Evolutionary conservation across 2,113 vertebrate genomes (phyloP), one percentile per base, ranked within the genome.

Genomic region (Tragulus kanchil): DNA sequence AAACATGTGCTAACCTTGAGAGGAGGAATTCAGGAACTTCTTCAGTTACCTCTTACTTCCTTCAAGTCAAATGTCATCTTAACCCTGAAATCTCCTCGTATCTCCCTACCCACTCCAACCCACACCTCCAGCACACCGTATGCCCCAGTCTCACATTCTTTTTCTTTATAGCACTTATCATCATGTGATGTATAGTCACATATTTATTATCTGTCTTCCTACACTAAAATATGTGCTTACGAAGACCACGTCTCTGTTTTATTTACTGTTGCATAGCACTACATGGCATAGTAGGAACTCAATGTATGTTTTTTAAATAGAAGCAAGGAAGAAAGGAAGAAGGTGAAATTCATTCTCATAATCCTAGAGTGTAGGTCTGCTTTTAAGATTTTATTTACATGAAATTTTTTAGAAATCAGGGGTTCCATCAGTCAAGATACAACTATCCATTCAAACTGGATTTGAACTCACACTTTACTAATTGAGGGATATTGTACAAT

Each of bases 401-500:
- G 4, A 3, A 42, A 1, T n/a, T 79, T 94, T 89, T 85, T 31
- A 79, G 78, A 85, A 78, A 62, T 50, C 23, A 64, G 17, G 13
- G 17, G n/a, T 85, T 89, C 19, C 8, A 23, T 85, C 71, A 69
- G 45, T 17, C 45, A 88, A 78, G 50, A 13, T 65, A 94, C 17
- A n/a, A 3, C 67, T 91, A 42, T 52, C 23, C 58, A 59, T 90
- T 75, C n/a, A 95, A 59, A 75, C 17, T 67, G 52, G 28, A 69
- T 94, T 88, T 92, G 45, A 84, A 25, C 78, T 88, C 48, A 26
- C n/a, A 4, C 36, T 61, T 92, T 92, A 84, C 54, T 75, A 54
- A 71, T 21, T 26, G n/a, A 48, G 14, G 28, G 58, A 78, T 65
- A 62, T 89, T 71, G 12, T 62, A 3, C 54, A 84, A 62, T 17